Percentiles rank a stretch among this genome's conserved stretches.
phyloP scores from a whole-genome alignment of 2,888 invertebrate species.

The Pogonocherus hispidulus region DNA sequence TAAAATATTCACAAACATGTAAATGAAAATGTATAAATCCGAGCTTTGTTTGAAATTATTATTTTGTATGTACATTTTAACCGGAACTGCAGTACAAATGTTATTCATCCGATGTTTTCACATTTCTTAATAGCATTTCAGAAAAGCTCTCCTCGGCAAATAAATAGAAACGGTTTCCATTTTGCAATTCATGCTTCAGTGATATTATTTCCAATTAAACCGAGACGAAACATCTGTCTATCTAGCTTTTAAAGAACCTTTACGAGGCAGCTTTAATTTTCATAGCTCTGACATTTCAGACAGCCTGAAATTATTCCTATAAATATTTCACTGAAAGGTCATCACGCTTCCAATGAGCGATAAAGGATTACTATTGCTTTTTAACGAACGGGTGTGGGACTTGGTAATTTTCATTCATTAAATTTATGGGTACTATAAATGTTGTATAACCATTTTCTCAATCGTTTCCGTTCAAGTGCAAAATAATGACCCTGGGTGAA shows the following conservation, averaged over 20 bases:
- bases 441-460: background rate
- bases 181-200: background rate
- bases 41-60: too few species aligned
- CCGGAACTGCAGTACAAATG: too few species aligned
- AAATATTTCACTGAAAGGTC: constrained; percentile 8
- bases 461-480: background rate
- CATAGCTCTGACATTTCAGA: constrained; percentile 5
- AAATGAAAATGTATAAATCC: too few species aligned
- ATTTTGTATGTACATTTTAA: too few species aligned
- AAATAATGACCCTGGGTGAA: background rate
- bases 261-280: background rate
- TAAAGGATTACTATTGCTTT: constrained; percentile 9
- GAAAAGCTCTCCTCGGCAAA: background rate
- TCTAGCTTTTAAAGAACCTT: background rate
- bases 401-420: background rate
- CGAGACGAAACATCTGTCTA: background rate
- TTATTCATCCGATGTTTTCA: background rate
- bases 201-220: constrained; percentile 3
- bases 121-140: background rate
- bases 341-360: background rate
- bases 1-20: too few species aligned
- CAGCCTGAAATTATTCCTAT: background rate
- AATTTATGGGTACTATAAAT: background rate
- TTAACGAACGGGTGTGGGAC: background rate
- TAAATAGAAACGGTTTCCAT: constrained; percentile 11